A percentile compares a stretch with the other conserved stretches of the same genome.
Conservation (phyloP, 2,797 vertebrate species). For the Channallabes apus region DNA sequence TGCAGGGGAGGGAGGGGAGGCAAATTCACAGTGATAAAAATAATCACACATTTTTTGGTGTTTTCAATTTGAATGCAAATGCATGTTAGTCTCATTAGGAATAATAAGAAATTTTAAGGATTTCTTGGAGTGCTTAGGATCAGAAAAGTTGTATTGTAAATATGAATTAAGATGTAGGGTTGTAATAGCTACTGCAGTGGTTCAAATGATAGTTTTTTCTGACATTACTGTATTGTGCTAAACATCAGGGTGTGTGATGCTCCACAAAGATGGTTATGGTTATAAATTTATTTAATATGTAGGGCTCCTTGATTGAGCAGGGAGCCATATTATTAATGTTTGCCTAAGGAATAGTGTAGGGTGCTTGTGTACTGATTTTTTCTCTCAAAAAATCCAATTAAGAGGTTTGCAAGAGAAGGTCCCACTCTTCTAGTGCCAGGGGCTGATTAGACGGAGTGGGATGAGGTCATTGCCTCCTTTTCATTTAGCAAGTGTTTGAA, state of each 20-base stretch:
- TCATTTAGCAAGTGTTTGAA: conserved; percentile 25
- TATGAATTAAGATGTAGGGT: neutral
- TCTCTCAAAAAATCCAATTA: neutral
- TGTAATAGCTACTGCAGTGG: neutral
- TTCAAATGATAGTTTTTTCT: neutral
- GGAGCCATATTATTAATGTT: neutral
- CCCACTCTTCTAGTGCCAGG: conserved; percentile 1
- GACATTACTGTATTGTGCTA: neutral
- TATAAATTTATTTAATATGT: neutral
- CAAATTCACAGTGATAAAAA: neutral
- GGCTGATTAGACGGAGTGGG: conserved; percentile 36
- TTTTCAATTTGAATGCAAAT: neutral
- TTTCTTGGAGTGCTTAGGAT: neutral
- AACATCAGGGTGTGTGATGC: neutral
- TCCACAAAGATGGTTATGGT: neutral
- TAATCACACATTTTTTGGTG: neutral
- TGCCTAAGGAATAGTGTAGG: neutral
- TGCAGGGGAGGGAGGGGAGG: neutral
- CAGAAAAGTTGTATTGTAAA: neutral
- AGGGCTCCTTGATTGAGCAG: neutral
- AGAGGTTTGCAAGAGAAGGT: conserved; percentile 2
- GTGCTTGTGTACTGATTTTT: neutral
- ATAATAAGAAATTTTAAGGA: neutral
- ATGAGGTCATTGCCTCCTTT: conserved; percentile 33
- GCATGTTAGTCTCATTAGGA: neutral